phyloP scores from a whole-genome alignment of 2,113 vertebrate genomes.

The Plectropomus leopardus region DNA sequence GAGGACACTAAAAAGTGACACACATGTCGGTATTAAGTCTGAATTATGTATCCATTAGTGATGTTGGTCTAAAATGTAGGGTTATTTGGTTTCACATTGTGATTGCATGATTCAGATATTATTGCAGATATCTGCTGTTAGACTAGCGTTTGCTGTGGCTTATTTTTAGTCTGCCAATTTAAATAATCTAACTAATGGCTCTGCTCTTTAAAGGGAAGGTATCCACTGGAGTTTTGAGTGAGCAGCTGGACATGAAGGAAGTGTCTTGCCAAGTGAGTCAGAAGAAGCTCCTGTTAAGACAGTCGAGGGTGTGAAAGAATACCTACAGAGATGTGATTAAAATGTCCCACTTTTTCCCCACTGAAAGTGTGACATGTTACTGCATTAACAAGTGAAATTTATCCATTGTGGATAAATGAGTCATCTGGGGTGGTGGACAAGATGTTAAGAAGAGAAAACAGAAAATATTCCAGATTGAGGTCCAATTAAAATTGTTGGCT shows the following conservation, averaged over 20 bases:
- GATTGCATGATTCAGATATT: not conserved
- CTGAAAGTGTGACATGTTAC: conserved; percentile 13
- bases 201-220: conserved; percentile 3
- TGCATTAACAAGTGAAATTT: conserved; percentile 7
- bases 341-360: conserved; percentile 1
- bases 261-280: conserved; percentile 33
- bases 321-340: conserved; percentile 37
- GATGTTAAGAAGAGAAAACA: conserved; percentile 2
- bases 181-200: not conserved
- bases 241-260: conserved; percentile 34
- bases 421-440: not conserved
- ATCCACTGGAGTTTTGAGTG: conserved; percentile 1
- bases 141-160: not conserved
- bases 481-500: conserved; percentile 1
- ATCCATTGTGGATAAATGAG: conserved; percentile 15
- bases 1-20: no score
- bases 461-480: not conserved
- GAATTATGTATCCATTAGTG: no score
- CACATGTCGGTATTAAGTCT: no score
- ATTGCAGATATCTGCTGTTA: not conserved
- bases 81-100: not conserved
- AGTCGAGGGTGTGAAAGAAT: conserved; percentile 27
- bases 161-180: not conserved
- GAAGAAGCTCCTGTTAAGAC: conserved; percentile 22
- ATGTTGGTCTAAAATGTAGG: no score